Evolutionary conservation across 2,888 invertebrate genomes (phyloP), one percentile per base, ranked within the genome.

Genomic region (Hirtodrosophila histrioides): DNA sequence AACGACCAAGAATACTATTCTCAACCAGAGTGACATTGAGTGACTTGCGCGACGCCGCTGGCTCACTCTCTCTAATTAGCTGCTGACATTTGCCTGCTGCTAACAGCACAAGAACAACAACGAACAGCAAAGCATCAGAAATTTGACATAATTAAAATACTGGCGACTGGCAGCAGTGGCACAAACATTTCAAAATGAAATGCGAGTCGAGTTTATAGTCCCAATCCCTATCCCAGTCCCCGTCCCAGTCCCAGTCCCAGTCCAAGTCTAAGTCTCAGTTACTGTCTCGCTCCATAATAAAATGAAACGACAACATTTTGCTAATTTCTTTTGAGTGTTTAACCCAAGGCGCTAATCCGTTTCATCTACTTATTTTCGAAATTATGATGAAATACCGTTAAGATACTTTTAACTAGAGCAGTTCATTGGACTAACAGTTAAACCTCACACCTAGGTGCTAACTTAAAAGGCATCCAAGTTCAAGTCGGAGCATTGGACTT

Each of bases 61-160:
- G 66, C 78, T 77, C 71, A 68, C 82, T 85, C 75, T 69, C 75
- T 77, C 82, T 83, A 83, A 83, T 83, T 88, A 87, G 88, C 85
- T 84, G 88, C 85, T 88, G 88, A 82, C 88, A 88, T 88, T 82
- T 88, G 67, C 84, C 85, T 68, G 81, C 62, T 60, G 68, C 55
- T 57, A 72, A 64, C 60, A 74, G 50, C 53, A 56, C 48, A 58
- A 61, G 17, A 45, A 55, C 5, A 68, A 75, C 56, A 55, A n/a
- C 46, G 63, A 4, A 33, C 24, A 55, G 50, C 45, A 61, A 58
- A 55, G 31, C 58, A 64, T 51, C 24, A 57, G 55, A 77, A 83
- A 86, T 88, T 88, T 88, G 87, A 84, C 85, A 88, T 88, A 83
- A 83, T 83, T 83, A 83, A 83, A 83, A 88, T 64, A 67, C 81